Conservation (phyloP, 1,140 invertebrate species). For the Trichonephila inaurata region DNA sequence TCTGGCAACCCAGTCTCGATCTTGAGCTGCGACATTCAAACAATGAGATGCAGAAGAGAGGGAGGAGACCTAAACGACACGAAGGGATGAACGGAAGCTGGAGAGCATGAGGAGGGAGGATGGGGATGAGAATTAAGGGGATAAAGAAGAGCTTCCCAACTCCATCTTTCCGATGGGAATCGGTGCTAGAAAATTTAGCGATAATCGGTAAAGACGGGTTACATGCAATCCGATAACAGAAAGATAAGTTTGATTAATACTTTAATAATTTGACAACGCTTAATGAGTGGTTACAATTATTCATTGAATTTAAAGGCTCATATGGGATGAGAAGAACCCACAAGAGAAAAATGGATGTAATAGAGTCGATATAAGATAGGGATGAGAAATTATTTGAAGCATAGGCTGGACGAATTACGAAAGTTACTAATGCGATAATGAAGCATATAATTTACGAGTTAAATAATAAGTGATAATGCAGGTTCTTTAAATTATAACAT, state of each 20-base stretch:
- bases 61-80: conserved; percentile 71
- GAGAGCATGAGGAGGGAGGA: conserved; percentile 43
- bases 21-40: conserved; percentile 68
- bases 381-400: too few species aligned
- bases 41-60: conserved; percentile 73
- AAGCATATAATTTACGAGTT: too few species aligned
- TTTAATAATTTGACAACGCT: conserved; percentile 30
- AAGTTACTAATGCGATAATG: too few species aligned
- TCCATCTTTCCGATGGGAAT: conserved; percentile 12
- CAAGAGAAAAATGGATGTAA: not conserved
- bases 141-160: conserved; percentile 10
- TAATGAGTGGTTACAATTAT: not conserved
- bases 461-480: too few species aligned
- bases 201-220: conserved; percentile 45
- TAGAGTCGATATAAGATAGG: not conserved
- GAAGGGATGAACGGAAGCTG: conserved; percentile 73
- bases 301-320: conserved; percentile 5
- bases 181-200: not conserved
- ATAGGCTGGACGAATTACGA: too few species aligned
- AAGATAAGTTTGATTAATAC: conserved; percentile 54
- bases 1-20: not conserved
- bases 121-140: conserved; percentile 12
- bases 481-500: too few species aligned
- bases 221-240: conserved; percentile 3
- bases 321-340: not conserved